These are phyloP conservation scores for Zosterops japonicus DNA, from an alignment of 2,113 vertebrate species.

Conservation along the genomic window DNA sequence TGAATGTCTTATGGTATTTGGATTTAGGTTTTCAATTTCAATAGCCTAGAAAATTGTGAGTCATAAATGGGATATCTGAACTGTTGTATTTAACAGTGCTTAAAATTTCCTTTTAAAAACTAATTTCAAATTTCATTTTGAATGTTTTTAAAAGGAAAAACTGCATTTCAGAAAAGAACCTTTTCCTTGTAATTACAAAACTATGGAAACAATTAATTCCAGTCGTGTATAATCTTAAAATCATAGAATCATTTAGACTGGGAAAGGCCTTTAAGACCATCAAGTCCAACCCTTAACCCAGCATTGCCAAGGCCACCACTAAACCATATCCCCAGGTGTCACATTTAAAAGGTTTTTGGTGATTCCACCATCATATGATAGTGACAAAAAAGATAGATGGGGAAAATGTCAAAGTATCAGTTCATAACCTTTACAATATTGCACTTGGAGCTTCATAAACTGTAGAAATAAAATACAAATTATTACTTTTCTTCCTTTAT, in stretches of 20 bases:
- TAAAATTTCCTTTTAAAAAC: not conserved
- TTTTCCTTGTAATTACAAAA: not conserved
- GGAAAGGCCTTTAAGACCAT: not conserved
- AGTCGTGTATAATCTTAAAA: not conserved
- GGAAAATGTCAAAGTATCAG: not conserved
- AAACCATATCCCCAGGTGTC: not conserved
- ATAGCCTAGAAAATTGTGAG: not conserved
- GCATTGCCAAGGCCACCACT: not conserved
- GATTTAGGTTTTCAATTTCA: not conserved
- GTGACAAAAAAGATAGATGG: not conserved
- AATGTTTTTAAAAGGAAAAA: not conserved
- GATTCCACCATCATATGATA: not conserved
- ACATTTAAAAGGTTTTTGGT: not conserved
- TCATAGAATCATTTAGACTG: not conserved
- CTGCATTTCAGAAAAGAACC: not conserved
- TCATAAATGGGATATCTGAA: rapidly evolving
- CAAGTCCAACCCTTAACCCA: not conserved
- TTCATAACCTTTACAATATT: not conserved
- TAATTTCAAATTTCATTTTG: not conserved
- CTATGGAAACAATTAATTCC: not conserved
- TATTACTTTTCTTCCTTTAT: not conserved
- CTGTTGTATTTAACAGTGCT: not conserved
- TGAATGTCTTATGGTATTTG: not conserved
- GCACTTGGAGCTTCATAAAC: not conserved
- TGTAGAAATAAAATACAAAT: not conserved